Conservation (phyloP, 2,113 vertebrate genomes). For the Hydrolagus affinis region DNA sequence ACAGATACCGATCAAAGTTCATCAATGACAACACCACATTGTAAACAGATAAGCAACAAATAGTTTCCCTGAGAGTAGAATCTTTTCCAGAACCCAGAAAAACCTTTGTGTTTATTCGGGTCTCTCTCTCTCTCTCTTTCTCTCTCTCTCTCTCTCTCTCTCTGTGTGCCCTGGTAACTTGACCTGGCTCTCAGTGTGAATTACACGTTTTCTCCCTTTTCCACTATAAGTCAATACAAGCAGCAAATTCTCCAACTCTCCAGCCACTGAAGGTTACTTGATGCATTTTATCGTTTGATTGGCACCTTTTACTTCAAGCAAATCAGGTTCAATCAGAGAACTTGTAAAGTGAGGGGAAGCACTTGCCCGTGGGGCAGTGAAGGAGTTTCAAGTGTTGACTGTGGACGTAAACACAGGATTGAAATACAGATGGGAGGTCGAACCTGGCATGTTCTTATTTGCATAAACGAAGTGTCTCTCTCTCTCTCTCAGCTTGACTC, state of each 20-base stretch:
- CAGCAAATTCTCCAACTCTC: too few relatives aligned
- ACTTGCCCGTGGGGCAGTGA: not conserved
- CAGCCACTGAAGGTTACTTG: not conserved
- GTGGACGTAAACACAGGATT: not conserved
- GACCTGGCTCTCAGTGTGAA: not conserved
- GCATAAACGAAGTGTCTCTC: not conserved
- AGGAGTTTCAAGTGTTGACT: not conserved
- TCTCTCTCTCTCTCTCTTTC: not conserved
- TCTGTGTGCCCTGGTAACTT: not conserved
- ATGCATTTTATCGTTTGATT: not conserved
- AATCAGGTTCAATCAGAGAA: not conserved
- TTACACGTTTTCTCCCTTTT: too few relatives aligned
- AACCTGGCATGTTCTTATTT: slow-evolving; percentile 10
- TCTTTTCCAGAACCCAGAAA: not conserved
- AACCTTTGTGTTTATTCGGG: not conserved
- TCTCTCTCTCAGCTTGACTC: not conserved
- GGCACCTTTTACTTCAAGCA: not conserved
- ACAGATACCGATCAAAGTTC: not conserved
- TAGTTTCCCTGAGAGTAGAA: not conserved
- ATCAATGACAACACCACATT: not conserved
- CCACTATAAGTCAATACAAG: too few relatives aligned
- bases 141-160: not conserved
- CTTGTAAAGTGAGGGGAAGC: not conserved
- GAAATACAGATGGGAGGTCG: not conserved
- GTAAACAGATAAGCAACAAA: not conserved